A percentile compares a stretch with the other conserved stretches of the same genome.
These are phyloP conservation scores for Cyclophora albipunctata DNA, from an alignment of 2,888 invertebrate species.

Conservation along the genomic window DNA sequence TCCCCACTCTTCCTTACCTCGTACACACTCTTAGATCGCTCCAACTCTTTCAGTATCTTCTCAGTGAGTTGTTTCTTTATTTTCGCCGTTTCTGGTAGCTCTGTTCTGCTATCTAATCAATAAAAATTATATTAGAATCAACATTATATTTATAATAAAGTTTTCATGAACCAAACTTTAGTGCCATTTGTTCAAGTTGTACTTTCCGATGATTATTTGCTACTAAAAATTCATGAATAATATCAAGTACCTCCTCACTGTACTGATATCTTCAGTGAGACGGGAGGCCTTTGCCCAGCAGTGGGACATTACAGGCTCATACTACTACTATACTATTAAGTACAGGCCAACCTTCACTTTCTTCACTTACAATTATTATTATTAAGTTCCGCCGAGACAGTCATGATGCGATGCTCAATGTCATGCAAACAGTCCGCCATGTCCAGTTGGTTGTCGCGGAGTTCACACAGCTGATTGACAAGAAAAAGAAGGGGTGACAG, in stretches of 20 bases:
- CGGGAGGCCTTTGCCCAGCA: too few species aligned
- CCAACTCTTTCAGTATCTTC: conserved; percentile 70
- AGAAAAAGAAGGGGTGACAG: too few species aligned
- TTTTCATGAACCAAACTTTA: too few species aligned
- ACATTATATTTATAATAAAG: not conserved
- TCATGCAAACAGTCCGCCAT: conserved; percentile 78
- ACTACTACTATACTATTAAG: too few species aligned
- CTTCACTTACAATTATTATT: not conserved
- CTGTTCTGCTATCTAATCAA: conserved; percentile 19
- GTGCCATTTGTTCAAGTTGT: too few species aligned
- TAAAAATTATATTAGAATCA: not conserved
- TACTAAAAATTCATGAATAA: too few species aligned
- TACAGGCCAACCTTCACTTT: too few species aligned
- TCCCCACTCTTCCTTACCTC: conserved; percentile 33
- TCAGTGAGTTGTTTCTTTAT: conserved; percentile 39
- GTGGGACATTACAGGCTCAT: too few species aligned
- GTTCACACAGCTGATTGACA: conserved; percentile 52
- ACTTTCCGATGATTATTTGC: too few species aligned
- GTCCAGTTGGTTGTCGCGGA: conserved; percentile 80
- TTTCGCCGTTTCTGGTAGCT: conserved; percentile 33
- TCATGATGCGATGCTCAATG: conserved; percentile 61
- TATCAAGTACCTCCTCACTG: too few species aligned
- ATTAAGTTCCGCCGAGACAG: conserved; percentile 41
- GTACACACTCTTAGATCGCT: conserved; percentile 76
- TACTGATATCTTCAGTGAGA: too few species aligned